Evolutionary conservation across 1,140 invertebrate species (phyloP).

Genomic region (Zaprionus davidi): DNA sequence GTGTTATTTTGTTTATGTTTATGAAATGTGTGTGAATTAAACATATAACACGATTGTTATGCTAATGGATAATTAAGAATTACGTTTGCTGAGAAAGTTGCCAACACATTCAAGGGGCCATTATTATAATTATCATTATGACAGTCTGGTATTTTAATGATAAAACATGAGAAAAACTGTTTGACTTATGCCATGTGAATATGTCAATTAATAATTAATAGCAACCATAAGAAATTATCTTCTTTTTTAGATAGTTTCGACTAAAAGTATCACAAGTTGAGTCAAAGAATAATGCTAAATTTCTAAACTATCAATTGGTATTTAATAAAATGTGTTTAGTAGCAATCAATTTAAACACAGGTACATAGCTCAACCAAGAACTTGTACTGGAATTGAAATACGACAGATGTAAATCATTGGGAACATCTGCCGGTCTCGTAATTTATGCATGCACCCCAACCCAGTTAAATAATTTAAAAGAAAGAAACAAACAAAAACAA

Average conservation of each 20-base stretch:
- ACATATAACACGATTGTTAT: slow-evolving; percentile 64
- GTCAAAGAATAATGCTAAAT: too few species aligned
- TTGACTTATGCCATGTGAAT: neutral
- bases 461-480: slow-evolving; percentile 39
- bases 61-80: slow-evolving; percentile 43
- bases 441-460: slow-evolving; percentile 47
- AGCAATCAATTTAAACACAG: neutral
- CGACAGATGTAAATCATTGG: neutral
- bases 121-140: slow-evolving; percentile 38
- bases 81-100: slow-evolving; percentile 66
- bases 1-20: neutral
- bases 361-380: neutral
- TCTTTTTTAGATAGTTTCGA: neutral
- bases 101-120: slow-evolving; percentile 26
- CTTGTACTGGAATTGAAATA: slow-evolving; percentile 2
- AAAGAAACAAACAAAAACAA: slow-evolving; percentile 14
- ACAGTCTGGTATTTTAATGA: slow-evolving; percentile 11
- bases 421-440: slow-evolving; percentile 35
- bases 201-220: neutral
- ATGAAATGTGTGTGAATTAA: neutral
- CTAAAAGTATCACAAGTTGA: neutral
- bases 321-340: too few species aligned
- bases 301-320: too few species aligned
- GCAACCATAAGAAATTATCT: neutral
- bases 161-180: neutral